Evolutionary conservation across 2,888 invertebrate genomes (phyloP).

Genomic region (Agonum fuliginosum): DNA sequence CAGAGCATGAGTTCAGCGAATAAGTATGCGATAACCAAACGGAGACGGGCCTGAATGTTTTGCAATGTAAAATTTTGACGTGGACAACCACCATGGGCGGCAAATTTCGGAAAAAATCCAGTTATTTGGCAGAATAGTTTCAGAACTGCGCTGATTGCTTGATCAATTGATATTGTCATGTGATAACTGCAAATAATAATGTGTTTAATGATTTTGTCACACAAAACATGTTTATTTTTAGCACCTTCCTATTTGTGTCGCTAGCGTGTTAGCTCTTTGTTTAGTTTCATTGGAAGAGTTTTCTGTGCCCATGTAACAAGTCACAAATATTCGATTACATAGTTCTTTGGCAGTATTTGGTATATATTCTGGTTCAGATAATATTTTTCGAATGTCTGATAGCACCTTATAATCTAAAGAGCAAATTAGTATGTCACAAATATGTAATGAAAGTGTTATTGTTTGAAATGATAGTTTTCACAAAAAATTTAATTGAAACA

Average conservation of each 20-base stretch:
- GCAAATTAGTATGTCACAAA: not conserved
- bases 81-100: conserved; percentile 88
- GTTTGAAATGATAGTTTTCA: too few species aligned
- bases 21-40: conserved; percentile 97
- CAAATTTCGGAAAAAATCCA: conserved; percentile 88
- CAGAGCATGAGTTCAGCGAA: conserved; percentile 97
- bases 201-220: too few species aligned
- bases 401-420: conserved; percentile 83
- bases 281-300: conserved; percentile 95
- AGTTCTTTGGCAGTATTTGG: conserved; percentile 90
- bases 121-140: conserved; percentile 91
- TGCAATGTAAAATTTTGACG: conserved; percentile 96
- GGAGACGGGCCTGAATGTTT: conserved; percentile 95
- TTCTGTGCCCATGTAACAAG: conserved; percentile 98
- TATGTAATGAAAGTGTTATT: too few species aligned
- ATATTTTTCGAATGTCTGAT: conserved; percentile 88
- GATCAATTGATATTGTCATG: conserved; percentile 88
- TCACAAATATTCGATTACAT: conserved; percentile 90
- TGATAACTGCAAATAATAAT: too few species aligned
- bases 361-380: conserved; percentile 88
- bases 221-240: too few species aligned
- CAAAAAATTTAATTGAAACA: too few species aligned
- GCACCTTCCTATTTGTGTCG: conserved; percentile 86
- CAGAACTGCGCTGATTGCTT: conserved; percentile 88
- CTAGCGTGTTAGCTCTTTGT: conserved; percentile 83